A percentile compares a stretch with the other conserved stretches of the same genome.
Conservation (phyloP, 2,797 vertebrate species). For the Brachymystax lenok region DNA sequence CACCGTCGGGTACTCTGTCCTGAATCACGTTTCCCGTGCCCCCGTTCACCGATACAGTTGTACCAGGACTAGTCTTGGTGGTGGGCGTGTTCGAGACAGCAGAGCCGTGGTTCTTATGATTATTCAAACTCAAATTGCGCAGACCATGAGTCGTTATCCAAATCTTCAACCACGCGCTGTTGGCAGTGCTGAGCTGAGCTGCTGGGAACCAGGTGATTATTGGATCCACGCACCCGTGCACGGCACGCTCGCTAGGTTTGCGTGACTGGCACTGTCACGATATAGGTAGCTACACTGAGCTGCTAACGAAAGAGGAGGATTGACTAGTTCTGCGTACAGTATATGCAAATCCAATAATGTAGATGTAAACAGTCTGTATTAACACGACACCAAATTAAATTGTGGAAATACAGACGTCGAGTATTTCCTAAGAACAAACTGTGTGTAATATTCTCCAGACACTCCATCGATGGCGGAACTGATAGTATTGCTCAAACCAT, state of each 20-base stretch:
- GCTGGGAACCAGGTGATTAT: neutral
- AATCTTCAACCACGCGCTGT: neutral
- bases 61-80: neutral
- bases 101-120: neutral
- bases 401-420: neutral
- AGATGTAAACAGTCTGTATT: neutral
- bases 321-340: neutral
- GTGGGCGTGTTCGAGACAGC: neutral
- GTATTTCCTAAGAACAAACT: neutral
- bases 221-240: neutral
- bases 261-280: slow-evolving; percentile 5
- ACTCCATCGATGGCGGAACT: slow-evolving; percentile 1
- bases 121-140: neutral
- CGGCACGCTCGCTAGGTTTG: neutral
- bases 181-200: slow-evolving; percentile 1
- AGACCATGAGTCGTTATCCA: neutral
- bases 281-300: neutral
- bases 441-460: neutral
- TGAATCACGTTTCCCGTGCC: neutral
- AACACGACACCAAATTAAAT: neutral
- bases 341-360: neutral
- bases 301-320: neutral
- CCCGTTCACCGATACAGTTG: neutral
- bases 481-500: slow-evolving; percentile 1
- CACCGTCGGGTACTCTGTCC: neutral